Evolutionary conservation across 2,888 invertebrate species (phyloP).

Genomic region (Caenorhabditis sp.): DNA sequence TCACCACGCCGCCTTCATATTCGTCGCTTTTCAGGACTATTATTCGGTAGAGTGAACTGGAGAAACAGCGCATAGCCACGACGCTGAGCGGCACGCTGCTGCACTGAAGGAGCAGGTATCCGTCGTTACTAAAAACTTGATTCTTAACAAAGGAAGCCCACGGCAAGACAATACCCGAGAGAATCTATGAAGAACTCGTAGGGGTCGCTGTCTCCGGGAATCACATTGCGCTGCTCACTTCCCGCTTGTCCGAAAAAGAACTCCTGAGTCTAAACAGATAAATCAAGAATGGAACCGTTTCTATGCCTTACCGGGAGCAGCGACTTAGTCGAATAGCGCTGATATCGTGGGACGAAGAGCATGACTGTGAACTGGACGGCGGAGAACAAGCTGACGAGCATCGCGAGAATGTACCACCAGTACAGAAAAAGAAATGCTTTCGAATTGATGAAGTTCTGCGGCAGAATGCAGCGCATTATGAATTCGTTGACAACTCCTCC

Average conservation of each 20-base stretch:
- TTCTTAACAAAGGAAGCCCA: background rate
- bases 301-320: slow-evolving; percentile 25
- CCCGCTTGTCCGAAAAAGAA: slow-evolving; percentile 19
- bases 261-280: slow-evolving; percentile 24
- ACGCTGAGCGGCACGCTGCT: slow-evolving; percentile 35
- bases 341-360: slow-evolving; percentile 26
- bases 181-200: slow-evolving; percentile 44
- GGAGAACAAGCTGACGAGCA: slow-evolving; percentile 44
- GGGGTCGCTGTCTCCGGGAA: slow-evolving; percentile 14
- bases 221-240: background rate
- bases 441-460: slow-evolving; percentile 63
- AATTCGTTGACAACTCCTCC: slow-evolving; percentile 19
- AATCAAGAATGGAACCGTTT: too few relatives aligned
- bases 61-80: slow-evolving; percentile 3
- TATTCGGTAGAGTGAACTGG: slow-evolving; percentile 8
- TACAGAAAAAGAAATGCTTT: slow-evolving; percentile 63
- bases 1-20: background rate
- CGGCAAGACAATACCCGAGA: slow-evolving; percentile 26
- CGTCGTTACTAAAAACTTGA: slow-evolving; percentile 34
- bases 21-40: background rate
- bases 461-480: slow-evolving; percentile 56
- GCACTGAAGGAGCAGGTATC: slow-evolving; percentile 37
- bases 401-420: slow-evolving; percentile 61
- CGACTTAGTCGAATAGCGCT: slow-evolving; percentile 35
- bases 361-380: slow-evolving; percentile 38